Evolutionary conservation across 2,888 invertebrate species (phyloP).

Genomic region (Parochlus steinenii): DNA sequence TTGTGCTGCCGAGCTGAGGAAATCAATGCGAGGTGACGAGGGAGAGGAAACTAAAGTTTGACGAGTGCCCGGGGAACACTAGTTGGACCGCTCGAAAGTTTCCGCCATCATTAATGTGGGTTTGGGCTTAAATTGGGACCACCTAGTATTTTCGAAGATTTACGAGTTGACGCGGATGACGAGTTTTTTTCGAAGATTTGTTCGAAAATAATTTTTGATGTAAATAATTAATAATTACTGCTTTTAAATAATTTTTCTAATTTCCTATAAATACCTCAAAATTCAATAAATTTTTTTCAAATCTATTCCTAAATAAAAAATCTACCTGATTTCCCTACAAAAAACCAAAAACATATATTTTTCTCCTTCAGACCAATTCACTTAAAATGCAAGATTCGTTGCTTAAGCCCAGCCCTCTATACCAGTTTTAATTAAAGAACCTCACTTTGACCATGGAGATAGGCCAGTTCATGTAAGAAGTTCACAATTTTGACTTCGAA

Average conservation of each 20-base stretch:
- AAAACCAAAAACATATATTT: slow-evolving; percentile 2
- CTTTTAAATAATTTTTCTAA: background rate
- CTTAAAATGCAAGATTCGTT: background rate
- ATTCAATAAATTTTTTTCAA: background rate
- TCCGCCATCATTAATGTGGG: no score
- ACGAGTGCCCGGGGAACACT: no score
- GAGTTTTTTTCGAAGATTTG: background rate
- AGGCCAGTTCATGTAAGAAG: background rate
- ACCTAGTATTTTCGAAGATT: no score
- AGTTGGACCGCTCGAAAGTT: no score
- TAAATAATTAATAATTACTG: background rate
- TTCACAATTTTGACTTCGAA: no score
- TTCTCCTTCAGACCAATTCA: slow-evolving; percentile 4
- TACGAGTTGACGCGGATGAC: no score
- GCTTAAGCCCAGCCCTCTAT: background rate
- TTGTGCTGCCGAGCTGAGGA: no score
- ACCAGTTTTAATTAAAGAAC: slow-evolving; percentile 5
- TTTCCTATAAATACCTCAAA: background rate
- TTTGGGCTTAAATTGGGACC: no score
- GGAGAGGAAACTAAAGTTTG: no score
- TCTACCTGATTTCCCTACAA: background rate
- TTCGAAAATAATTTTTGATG: background rate
- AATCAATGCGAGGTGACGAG: no score
- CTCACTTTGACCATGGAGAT: background rate
- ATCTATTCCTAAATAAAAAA: background rate